A percentile compares a stretch with the other conserved stretches of the same genome.
Conservation (phyloP, 2,888 invertebrate species). For the Mechanitis mazaeus region DNA sequence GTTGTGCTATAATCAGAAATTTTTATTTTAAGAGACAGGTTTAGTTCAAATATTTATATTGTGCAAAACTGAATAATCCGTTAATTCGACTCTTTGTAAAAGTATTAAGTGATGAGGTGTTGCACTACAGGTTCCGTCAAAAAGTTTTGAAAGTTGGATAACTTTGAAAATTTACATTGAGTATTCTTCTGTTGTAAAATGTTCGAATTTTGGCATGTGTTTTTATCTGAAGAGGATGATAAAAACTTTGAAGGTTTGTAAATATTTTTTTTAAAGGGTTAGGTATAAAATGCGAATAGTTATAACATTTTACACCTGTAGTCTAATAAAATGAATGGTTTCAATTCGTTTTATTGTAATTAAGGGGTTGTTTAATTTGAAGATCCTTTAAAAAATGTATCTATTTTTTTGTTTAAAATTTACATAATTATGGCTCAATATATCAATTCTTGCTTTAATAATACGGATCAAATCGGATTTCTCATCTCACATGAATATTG, state of each 20-base stretch:
- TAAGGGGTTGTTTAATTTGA: no score
- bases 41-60: conserved; percentile 4
- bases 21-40: background rate
- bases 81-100: conserved; percentile 17
- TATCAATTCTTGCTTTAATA: no score
- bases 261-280: conserved; percentile 1
- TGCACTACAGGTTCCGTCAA: conserved; percentile 46
- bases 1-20: background rate
- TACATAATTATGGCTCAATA: no score
- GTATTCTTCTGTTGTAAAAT: conserved; percentile 37
- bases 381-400: no score
- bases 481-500: no score
- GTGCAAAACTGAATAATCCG: conserved; percentile 8
- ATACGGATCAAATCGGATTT: no score
- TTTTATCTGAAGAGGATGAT: conserved; percentile 20
- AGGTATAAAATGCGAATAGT: background rate
- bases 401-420: no score
- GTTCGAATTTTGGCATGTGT: conserved; percentile 28
- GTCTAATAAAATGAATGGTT: no score
- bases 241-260: conserved; percentile 33
- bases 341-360: no score
- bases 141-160: conserved; percentile 54
- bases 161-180: conserved; percentile 45
- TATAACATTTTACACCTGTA: no score
- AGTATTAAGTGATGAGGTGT: conserved; percentile 37